phyloP scores from a whole-genome alignment of 2,888 invertebrate genomes.

The Noctuana brunneofusca region DNA sequence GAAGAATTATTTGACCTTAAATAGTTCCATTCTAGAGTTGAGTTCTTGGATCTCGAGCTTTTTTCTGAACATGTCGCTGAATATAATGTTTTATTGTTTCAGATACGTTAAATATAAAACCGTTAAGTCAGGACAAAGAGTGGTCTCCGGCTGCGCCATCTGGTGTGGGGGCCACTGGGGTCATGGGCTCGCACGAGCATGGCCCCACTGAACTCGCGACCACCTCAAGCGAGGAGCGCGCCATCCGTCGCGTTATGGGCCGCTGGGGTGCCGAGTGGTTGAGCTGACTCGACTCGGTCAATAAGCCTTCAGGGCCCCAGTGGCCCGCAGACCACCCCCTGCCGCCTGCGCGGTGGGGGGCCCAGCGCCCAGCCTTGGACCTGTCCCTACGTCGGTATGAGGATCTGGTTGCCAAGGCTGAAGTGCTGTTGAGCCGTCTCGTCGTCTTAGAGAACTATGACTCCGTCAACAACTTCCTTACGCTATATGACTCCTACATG shows the following conservation, averaged over 20 bases:
- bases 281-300: conserved; percentile 94
- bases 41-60: no score
- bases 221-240: conserved; percentile 73
- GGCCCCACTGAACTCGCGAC: conserved; percentile 59
- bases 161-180: conserved; percentile 73
- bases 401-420: conserved; percentile 91
- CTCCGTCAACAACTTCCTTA: conserved; percentile 93
- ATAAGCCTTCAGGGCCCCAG: conserved; percentile 55
- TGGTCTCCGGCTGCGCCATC: conserved; percentile 73
- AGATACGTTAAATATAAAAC: conserved; percentile 82
- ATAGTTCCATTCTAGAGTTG: no score
- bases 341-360: conserved; percentile 76
- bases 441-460: conserved; percentile 94
- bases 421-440: conserved; percentile 91
- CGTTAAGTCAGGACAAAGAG: conserved; percentile 78
- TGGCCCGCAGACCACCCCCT: conserved; percentile 80
- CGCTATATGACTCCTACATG: conserved; percentile 86
- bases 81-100: conserved; percentile 44
- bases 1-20: background rate
- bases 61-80: background rate
- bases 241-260: conserved; percentile 85
- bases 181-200: conserved; percentile 50
- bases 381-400: conserved; percentile 91
- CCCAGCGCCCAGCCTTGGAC: conserved; percentile 83
- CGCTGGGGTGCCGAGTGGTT: conserved; percentile 98